phyloP scores from a whole-genome alignment of 2,113 vertebrate genomes.

The Poeciliopsis occidentalis region DNA sequence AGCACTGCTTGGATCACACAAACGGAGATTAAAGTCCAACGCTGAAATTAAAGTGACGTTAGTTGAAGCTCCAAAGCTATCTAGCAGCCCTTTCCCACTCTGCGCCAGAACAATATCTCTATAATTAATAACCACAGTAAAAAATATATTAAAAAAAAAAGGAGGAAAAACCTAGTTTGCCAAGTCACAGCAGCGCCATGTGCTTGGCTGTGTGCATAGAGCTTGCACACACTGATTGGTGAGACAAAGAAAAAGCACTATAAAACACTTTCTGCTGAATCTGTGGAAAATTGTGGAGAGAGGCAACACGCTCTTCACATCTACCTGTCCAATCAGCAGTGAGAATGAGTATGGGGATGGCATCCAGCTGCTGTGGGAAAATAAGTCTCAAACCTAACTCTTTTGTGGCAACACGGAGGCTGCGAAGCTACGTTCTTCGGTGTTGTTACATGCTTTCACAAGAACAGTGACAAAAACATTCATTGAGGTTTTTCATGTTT shows the following conservation, averaged over 20 bases:
- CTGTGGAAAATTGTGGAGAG: slow-evolving; percentile 72
- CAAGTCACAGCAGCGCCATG: slow-evolving; percentile 64
- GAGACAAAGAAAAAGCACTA: slow-evolving; percentile 69
- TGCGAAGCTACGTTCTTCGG: neutral
- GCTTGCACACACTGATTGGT: slow-evolving; percentile 63
- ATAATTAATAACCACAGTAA: slow-evolving; percentile 66
- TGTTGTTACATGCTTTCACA: slow-evolving; percentile 10
- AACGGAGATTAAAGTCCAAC: slow-evolving; percentile 62
- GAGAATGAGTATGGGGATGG: slow-evolving; percentile 42
- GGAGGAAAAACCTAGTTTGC: slow-evolving; percentile 31
- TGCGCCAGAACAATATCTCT: slow-evolving; percentile 73
- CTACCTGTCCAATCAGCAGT: slow-evolving; percentile 71
- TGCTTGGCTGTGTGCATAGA: slow-evolving; percentile 50
- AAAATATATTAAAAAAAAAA: slow-evolving; percentile 27
- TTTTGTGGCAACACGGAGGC: slow-evolving; percentile 5
- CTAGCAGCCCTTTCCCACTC: slow-evolving; percentile 51
- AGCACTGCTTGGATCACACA: slow-evolving; percentile 38
- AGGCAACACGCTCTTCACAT: slow-evolving; percentile 49
- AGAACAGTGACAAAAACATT: neutral
- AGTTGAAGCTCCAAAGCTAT: slow-evolving; percentile 70
- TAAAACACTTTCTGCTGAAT: slow-evolving; percentile 80
- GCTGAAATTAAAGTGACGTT: slow-evolving; percentile 68
- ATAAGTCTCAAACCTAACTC: slow-evolving; percentile 57
- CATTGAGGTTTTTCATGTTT: too few relatives aligned
- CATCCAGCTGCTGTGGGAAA: slow-evolving; percentile 64